Percentiles rank a stretch among this genome's conserved stretches.
These are phyloP conservation scores for Caenorhabditis angaria DNA, from an alignment of 2,888 invertebrate genomes.

Conservation along the genomic window DNA sequence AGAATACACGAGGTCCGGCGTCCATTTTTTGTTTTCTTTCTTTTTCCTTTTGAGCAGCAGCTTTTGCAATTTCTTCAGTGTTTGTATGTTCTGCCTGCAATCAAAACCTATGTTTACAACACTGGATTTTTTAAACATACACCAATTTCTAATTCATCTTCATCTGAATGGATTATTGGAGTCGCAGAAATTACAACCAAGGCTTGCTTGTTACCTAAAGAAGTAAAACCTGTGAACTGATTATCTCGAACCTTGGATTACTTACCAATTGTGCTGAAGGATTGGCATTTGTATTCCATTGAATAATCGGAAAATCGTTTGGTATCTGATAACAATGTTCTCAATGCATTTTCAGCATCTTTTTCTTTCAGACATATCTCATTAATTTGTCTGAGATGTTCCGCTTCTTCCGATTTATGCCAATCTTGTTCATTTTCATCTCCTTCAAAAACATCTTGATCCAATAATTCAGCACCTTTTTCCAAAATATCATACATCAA, in stretches of 20 bases:
- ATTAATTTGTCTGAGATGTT: neutral
- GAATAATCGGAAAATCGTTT: slow-evolving; percentile 13
- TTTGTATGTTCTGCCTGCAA: slow-evolving; percentile 33
- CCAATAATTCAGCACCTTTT: slow-evolving; percentile 16
- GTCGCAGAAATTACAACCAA: slow-evolving; percentile 11
- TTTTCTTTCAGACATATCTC: neutral
- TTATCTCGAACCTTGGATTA: neutral
- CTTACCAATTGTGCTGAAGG: slow-evolving; percentile 19
- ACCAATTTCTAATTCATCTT: slow-evolving; percentile 29
- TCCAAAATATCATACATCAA: slow-evolving; percentile 79
- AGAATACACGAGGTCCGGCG: slow-evolving; percentile 34
- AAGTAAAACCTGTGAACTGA: neutral
- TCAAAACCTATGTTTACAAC: neutral
- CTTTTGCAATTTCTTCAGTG: slow-evolving; percentile 28
- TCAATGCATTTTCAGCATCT: slow-evolving; percentile 21
- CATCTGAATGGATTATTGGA: slow-evolving; percentile 11
- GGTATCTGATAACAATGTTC: slow-evolving; percentile 34
- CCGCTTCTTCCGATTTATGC: slow-evolving; percentile 6
- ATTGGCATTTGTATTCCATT: slow-evolving; percentile 19
- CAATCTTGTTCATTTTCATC: slow-evolving; percentile 10
- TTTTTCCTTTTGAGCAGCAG: slow-evolving; percentile 14
- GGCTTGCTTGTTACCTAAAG: slow-evolving; percentile 15
- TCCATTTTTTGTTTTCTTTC: slow-evolving; percentile 12
- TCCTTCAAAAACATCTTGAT: slow-evolving; percentile 12
- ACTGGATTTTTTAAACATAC: slow-evolving; percentile 1